Conservation (phyloP, 2,113 vertebrate species). For the Melierax canorus region DNA sequence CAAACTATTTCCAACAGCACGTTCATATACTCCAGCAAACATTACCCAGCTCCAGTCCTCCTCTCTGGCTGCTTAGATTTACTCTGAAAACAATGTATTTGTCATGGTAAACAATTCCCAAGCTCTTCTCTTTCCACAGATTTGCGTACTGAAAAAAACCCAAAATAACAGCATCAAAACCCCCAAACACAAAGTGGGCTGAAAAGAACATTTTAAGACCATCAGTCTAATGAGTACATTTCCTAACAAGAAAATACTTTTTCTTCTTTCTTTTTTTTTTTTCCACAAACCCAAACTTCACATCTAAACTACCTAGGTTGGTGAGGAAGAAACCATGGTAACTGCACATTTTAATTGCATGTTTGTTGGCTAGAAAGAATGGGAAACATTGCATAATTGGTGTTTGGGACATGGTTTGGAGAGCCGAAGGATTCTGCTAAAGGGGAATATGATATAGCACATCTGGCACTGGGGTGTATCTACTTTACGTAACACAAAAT, state of each 20-base stretch:
- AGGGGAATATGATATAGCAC: not conserved
- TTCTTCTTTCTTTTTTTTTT: not conserved
- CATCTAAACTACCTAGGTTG: not conserved
- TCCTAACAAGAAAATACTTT: not conserved
- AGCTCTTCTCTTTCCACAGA: not conserved
- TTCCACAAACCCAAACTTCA: not conserved
- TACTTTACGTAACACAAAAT: not conserved
- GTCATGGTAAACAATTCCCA: constrained; percentile 6
- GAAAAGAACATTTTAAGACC: not conserved
- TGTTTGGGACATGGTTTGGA: not conserved
- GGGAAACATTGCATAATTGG: constrained; percentile 23
- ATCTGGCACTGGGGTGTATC: not conserved
- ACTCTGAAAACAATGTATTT: constrained; percentile 41
- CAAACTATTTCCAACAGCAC: not conserved
- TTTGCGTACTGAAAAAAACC: not conserved
- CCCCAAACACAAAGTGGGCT: not conserved
- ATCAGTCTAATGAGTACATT: not conserved
- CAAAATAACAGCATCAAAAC: not conserved
- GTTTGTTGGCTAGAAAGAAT: constrained; percentile 6
- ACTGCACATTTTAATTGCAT: constrained; percentile 16
- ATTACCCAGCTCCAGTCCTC: not conserved
- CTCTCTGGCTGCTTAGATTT: not conserved
- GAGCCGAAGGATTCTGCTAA: not conserved
- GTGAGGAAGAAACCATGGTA: constrained; percentile 46
- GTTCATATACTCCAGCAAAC: not conserved